phyloP scores from a whole-genome alignment of 2,113 vertebrate genomes.

The Pelmatolapia mariae region DNA sequence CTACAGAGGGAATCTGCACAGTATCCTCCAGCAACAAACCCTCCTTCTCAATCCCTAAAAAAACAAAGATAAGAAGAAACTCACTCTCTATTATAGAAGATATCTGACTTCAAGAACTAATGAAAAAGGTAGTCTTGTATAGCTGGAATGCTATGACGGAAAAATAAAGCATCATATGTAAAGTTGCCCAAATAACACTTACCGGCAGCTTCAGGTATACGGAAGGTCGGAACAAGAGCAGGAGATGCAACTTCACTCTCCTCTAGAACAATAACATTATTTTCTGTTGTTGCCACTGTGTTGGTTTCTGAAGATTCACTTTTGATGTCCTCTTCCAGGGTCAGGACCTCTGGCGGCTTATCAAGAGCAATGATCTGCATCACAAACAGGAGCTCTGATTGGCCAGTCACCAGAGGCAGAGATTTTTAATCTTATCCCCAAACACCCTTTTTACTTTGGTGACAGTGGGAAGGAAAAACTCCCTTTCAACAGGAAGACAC shows the following conservation, averaged over 20 bases:
- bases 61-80: slow-evolving; percentile 5
- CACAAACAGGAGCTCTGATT: background rate
- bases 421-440: background rate
- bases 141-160: background rate
- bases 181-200: background rate
- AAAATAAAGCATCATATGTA: background rate
- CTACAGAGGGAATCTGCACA: background rate
- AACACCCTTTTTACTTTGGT: background rate
- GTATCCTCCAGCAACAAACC: slow-evolving; percentile 40
- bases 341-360: slow-evolving; percentile 1
- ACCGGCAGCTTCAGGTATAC: slow-evolving; percentile 30
- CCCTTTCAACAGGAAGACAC: background rate
- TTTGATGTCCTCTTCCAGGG: background rate
- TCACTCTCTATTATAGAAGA: background rate
- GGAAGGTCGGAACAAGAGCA: background rate
- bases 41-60: slow-evolving; percentile 56
- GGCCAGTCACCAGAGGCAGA: background rate
- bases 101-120: background rate
- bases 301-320: background rate
- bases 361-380: slow-evolving; percentile 33
- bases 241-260: slow-evolving; percentile 32
- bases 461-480: background rate
- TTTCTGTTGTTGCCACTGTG: background rate
- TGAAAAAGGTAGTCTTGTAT: background rate
- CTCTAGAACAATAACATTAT: slow-evolving; percentile 49